Evolutionary conservation across 1,140 invertebrate species (phyloP).

Genomic region (Dufourea novaeangliae): DNA sequence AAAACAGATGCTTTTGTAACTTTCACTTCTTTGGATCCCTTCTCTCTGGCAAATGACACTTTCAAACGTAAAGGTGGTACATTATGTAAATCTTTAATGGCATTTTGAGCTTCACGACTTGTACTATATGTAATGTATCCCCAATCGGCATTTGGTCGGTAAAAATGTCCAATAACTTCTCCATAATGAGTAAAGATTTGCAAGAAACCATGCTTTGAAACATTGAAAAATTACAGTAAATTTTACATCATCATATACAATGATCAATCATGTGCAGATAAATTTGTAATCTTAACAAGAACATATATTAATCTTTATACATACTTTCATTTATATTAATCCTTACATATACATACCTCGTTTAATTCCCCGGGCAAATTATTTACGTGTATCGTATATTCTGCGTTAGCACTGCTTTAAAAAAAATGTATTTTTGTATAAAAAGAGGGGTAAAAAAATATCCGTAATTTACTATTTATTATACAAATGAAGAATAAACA

Average conservation of each 20-base stretch:
- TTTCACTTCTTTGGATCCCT: neutral
- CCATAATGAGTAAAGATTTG: conserved; percentile 73
- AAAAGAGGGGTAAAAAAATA: neutral
- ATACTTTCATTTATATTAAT: neutral
- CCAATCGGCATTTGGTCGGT: conserved; percentile 56
- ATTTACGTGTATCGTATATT: conserved; percentile 62
- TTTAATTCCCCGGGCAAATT: conserved; percentile 70
- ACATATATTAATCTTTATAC: neutral
- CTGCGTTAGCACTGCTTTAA: neutral
- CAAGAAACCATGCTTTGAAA: conserved; percentile 67
- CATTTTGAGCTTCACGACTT: conserved; percentile 69
- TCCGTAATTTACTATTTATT: too few relatives aligned
- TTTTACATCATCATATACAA: neutral
- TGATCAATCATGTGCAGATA: too few relatives aligned
- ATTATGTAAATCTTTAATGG: conserved; percentile 65
- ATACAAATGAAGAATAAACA: neutral
- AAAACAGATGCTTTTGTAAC: neutral
- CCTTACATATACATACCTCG: conserved; percentile 59
- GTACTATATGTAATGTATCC: conserved; percentile 68
- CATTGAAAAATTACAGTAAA: neutral
- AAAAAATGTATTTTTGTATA: neutral
- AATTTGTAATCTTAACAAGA: conserved; percentile 23
- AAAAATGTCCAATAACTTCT: conserved; percentile 57
- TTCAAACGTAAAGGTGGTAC: conserved; percentile 63
- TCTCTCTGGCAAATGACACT: conserved; percentile 63